phyloP scores from a whole-genome alignment of 2,888 invertebrate species.

The Eumerus sabulonum region DNA sequence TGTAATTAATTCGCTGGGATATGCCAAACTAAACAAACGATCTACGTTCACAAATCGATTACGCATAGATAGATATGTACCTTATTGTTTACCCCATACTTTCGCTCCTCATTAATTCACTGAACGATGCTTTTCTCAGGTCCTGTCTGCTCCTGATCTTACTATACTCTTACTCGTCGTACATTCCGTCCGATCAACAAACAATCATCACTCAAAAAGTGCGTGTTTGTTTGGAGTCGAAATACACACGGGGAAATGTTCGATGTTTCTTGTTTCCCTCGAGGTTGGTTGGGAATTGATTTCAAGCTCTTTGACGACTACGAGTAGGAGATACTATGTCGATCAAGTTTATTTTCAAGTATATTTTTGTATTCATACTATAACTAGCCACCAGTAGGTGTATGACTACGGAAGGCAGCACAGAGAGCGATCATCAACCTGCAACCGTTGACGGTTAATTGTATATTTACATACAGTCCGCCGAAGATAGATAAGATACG shows the following conservation, averaged over 20 bases:
- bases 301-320: constrained; percentile 46
- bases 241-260: constrained; percentile 22
- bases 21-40: constrained; percentile 57
- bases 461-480: constrained; percentile 61
- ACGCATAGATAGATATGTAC: constrained; percentile 48
- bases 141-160: constrained; percentile 45
- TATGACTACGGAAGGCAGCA: constrained; percentile 55
- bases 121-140: constrained; percentile 39
- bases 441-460: constrained; percentile 43
- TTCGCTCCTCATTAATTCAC: constrained; percentile 60
- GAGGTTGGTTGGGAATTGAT: constrained; percentile 50
- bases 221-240: constrained; percentile 20
- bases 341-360: constrained; percentile 64
- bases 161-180: too few species aligned
- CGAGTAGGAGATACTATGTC: constrained; percentile 31
- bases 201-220: constrained; percentile 66
- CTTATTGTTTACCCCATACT: constrained; percentile 41
- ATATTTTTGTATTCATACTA: constrained; percentile 39
- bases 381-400: constrained; percentile 12
- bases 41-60: constrained; percentile 38
- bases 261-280: not conserved
- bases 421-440: constrained; percentile 65
- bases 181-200: constrained; percentile 59
- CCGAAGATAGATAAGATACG: constrained; percentile 63
- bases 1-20: constrained; percentile 49